Base-by-base conservation (phyloP, 2,888 invertebrate species). In the Gisinianus flammeolus region DNA sequence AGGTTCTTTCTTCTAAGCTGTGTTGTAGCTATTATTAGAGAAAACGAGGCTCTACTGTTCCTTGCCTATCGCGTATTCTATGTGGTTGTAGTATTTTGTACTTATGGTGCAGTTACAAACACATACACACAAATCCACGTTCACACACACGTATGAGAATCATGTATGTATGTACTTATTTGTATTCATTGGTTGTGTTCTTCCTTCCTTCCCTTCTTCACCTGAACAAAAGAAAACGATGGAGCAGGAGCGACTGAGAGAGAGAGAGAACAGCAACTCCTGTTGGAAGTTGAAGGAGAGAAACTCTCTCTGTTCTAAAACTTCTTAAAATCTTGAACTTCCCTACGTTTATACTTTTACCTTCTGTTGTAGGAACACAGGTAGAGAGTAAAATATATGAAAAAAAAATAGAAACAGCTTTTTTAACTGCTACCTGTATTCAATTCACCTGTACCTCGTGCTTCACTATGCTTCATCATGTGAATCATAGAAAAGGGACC, bases 361-460 rank as follows among this genome's bases (percentile, higher is more conserved):
- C 8, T 16, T 12, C 52, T 44, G 8, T 16, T 58, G 58, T 58
- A 22, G 22, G 58, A 58, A 58, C 58, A n/a, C 10, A 58, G 58
- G n/a, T n/a, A n/a, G n/a, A n/a, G n/a, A n/a, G n/a, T n/a, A n/a
- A n/a, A n/a, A n/a, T n/a, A n/a, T n/a, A n/a, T n/a, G n/a, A n/a
- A n/a, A n/a, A n/a, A n/a, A n/a, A n/a, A n/a, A 58, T 5, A 58
- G 22, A 58, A 58, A 58, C 58, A 58, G 58, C 58, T 58, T 58
- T 58, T 58, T 58, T 58, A 58, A 58, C 58, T 58, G 58, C 58
- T 58, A 58, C 58, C 58, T 58, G 58, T 58, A 58, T 58, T 58
- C 58, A 22, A 12, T 58, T 58, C 58, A 58, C 58, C 58, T 58
- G 58, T 58, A 58, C n/a, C n/a, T n/a, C 16, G 16, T 16, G 8